Base-by-base conservation (phyloP, 2,888 invertebrate genomes). In the Pachliopta kotzebuea region DNA sequence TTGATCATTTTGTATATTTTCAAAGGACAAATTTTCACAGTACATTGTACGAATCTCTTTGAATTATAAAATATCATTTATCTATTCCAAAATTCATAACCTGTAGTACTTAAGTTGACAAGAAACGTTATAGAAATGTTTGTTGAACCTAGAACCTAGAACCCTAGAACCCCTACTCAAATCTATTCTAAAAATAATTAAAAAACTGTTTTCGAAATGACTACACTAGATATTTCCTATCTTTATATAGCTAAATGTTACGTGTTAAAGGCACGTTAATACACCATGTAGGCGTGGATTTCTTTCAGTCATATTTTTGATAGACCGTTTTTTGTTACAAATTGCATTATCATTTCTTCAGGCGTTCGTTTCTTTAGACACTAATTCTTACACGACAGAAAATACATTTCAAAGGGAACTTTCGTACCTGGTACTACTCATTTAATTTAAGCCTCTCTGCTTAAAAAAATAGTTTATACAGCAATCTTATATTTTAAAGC, bases 291-390 rank as follows among this genome's bases (percentile, higher is more conserved):
- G 45, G 45, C 45, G 45, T 45, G 45, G n/a, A 45, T 6, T 45
- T 6, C 6, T 45, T 45, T 18, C n/a, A 45, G 26, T 26, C 23
- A 21, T 58, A 45, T 9, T 53, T 49, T 63, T 49, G 37, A 54
- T 63, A 59, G 49, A 6, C 31, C 53, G 29, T n/a, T 56, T 60
- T 62, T 62, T 58, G 20, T 64, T 56, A 37, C 14, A 31, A 56
- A 62, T 58, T 49, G 63, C 59, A 56, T 60, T 64, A 64, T 60
- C 50, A 50, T 58, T 63, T 58, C 18, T 60, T 24, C 4, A 31
- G 31, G 60, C 55, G 60, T 56, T 56, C 45, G 45, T 45, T 29
- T 26, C 21, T 45, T 54, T 31, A 23, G 20, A 20, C 23, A 54
- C 26, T 63, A 50, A 59, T 59, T 59, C 31, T 50, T 50, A 55